Evolutionary conservation across 2,113 vertebrate genomes (phyloP).

Genomic region (Oxyruncus cristatus): DNA sequence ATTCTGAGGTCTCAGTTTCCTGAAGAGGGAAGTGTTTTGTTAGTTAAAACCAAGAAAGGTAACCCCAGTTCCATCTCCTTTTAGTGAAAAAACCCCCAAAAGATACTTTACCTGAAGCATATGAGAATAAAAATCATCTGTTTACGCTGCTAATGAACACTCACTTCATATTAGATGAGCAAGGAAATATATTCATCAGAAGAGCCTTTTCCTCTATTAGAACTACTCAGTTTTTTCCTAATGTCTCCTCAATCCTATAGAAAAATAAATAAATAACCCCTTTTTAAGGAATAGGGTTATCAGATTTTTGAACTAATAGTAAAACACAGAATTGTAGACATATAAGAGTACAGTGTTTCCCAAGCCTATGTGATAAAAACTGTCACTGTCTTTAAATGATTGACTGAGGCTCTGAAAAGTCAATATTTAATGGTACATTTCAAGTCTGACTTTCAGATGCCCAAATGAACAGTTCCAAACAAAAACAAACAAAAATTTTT

Average conservation of each 20-base stretch:
- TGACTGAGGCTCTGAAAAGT: background rate
- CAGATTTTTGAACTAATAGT: background rate
- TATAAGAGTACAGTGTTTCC: background rate
- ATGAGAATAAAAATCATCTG: background rate
- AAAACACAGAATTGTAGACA: background rate
- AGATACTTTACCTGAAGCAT: background rate
- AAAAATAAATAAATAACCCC: background rate
- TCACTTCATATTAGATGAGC: background rate
- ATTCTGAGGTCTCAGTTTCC: background rate
- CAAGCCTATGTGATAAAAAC: background rate
- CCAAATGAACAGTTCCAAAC: background rate
- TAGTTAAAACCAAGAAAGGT: background rate
- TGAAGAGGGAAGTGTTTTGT: background rate
- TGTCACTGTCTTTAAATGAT: background rate
- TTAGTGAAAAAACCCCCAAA: accelerated
- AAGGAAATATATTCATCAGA: background rate
- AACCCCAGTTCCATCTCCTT: background rate
- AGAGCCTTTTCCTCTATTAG: background rate
- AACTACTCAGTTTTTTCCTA: background rate
- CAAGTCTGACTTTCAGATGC: background rate
- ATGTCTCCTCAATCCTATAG: background rate
- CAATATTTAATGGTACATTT: background rate
- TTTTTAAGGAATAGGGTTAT: background rate
- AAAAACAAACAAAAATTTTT: background rate
- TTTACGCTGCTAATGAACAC: background rate